These are phyloP conservation scores for Drosophila ficusphila DNA, from an alignment of 1,140 invertebrate genomes.

Conservation along the genomic window DNA sequence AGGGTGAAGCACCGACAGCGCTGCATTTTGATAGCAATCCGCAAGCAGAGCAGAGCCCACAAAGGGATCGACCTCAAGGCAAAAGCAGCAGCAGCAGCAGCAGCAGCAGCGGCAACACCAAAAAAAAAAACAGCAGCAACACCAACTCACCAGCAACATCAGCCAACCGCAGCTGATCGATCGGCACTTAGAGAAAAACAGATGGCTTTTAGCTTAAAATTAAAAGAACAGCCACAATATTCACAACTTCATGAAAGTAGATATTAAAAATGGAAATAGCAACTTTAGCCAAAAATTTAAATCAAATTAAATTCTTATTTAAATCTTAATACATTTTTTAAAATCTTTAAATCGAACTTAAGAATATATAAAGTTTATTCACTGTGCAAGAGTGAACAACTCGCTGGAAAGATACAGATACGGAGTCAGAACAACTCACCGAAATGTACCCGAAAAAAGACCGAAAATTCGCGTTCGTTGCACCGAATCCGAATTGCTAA, in stretches of 20 bases:
- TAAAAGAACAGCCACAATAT: too few species aligned
- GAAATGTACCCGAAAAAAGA: conserved; percentile 14
- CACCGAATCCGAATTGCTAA: conserved; percentile 59
- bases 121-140: too few species aligned
- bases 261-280: too few species aligned
- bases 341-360: not conserved
- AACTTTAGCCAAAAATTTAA: too few species aligned
- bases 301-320: too few species aligned
- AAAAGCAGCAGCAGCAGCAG: not conserved
- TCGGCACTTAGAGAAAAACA: conserved; percentile 10
- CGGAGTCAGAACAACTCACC: conserved; percentile 22
- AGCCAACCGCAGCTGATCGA: conserved; percentile 63
- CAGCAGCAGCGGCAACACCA: not conserved
- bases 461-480: conserved; percentile 61
- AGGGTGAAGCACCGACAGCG: conserved; percentile 68
- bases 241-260: too few species aligned
- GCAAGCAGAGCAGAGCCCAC: conserved; percentile 27
- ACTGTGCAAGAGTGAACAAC: conserved; percentile 4
- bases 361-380: not conserved
- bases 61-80: conserved; percentile 52
- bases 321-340: too few species aligned
- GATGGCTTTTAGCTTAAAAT: not conserved
- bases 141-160: conserved; percentile 3
- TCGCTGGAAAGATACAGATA: conserved; percentile 7
- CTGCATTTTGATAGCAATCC: conserved; percentile 72